Evolutionary conservation across 1,140 invertebrate species (phyloP), one percentile per base, ranked within the genome.

Genomic region (Ceratoteleas bidentatus): DNA sequence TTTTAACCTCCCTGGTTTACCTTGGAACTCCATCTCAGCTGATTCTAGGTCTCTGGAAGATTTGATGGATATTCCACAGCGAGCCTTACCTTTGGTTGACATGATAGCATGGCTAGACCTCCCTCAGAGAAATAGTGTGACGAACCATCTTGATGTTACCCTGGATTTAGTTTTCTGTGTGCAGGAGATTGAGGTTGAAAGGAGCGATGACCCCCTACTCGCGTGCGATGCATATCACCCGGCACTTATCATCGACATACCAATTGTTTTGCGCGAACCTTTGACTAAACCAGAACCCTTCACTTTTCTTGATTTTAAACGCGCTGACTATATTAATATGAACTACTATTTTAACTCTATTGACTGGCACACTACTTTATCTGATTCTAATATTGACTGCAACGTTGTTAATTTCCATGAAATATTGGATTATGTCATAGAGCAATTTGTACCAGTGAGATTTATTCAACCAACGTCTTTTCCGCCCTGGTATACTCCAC

Each of bases 301-400:
- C 2, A 49, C 9, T 49, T 49, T n/a, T n/a, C n/a, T 15, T 16
- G 14, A 49, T 49, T 49, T 49, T 49, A 49, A 49, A 49, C 14
- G 16, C 13, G 14, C 13, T 16, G 43, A 45, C 43, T 45, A 45
- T 45, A 45, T 10, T 45, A 3, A 4, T 10, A 45, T 45, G 3
- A 13, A 10, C 4, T 11, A 45, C n/a, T 10, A 8, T 11, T n/a
- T 45, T 11, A 45, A 45, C n/a, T 10, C 10, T 45, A 45, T 45
- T 45, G n/a, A 45, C 43, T 45, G 43, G 43, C 3, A 45, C 43
- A n/a, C n/a, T n/a, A n/a, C n/a, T n/a, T n/a, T n/a, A n/a, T n/a
- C n/a, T n/a, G n/a, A n/a, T n/a, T n/a, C n/a, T n/a, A n/a, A n/a
- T n/a, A n/a, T n/a, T n/a, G n/a, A n/a, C n/a, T n/a, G n/a, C n/a